Percentiles rank a stretch among this genome's conserved stretches.
phyloP scores from a whole-genome alignment of 2,797 vertebrate species.

The Gobionotothen gibberifrons region DNA sequence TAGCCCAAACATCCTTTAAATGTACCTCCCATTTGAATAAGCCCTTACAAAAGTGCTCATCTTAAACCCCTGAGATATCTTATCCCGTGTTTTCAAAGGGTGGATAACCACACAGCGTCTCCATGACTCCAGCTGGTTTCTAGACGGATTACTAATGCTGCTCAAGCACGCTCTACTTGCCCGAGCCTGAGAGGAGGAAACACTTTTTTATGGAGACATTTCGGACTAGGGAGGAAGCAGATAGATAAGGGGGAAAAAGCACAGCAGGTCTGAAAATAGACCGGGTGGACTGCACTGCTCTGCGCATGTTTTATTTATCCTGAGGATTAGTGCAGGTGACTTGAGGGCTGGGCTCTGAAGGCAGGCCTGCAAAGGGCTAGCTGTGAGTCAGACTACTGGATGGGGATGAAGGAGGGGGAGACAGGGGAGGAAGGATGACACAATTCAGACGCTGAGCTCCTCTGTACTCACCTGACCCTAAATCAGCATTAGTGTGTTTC shows the following conservation, averaged over 20 bases:
- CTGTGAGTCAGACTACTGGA: slow-evolving; percentile 68
- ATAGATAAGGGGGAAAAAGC: not conserved
- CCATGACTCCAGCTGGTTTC: slow-evolving; percentile 67
- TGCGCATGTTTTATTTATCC: slow-evolving; percentile 82
- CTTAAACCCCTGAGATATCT: slow-evolving; percentile 19
- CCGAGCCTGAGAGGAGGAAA: slow-evolving; percentile 52
- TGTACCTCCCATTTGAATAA: slow-evolving; percentile 5
- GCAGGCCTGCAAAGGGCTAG: slow-evolving; percentile 51
- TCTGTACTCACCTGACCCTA: slow-evolving; percentile 42
- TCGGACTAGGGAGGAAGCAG: slow-evolving; percentile 34
- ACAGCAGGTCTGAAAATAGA: slow-evolving; percentile 76
- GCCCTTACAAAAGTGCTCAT: slow-evolving; percentile 27
- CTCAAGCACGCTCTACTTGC: slow-evolving; percentile 64
- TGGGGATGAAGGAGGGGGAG: slow-evolving; percentile 40
- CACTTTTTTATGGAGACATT: slow-evolving; percentile 66
- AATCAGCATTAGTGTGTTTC: slow-evolving; percentile 35
- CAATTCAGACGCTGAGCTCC: slow-evolving; percentile 29
- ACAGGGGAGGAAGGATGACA: slow-evolving; percentile 39
- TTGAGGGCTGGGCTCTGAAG: slow-evolving; percentile 63
- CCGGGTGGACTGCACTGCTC: slow-evolving; percentile 60
- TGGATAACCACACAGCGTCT: slow-evolving; percentile 38
- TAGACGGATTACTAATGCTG: slow-evolving; percentile 69
- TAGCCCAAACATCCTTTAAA: slow-evolving; percentile 17
- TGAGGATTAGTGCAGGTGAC: slow-evolving; percentile 81
- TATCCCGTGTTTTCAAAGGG: slow-evolving; percentile 34